Evolutionary conservation across 2,113 vertebrate genomes (phyloP).

Genomic region (Tragelaphus strepsiceros): DNA sequence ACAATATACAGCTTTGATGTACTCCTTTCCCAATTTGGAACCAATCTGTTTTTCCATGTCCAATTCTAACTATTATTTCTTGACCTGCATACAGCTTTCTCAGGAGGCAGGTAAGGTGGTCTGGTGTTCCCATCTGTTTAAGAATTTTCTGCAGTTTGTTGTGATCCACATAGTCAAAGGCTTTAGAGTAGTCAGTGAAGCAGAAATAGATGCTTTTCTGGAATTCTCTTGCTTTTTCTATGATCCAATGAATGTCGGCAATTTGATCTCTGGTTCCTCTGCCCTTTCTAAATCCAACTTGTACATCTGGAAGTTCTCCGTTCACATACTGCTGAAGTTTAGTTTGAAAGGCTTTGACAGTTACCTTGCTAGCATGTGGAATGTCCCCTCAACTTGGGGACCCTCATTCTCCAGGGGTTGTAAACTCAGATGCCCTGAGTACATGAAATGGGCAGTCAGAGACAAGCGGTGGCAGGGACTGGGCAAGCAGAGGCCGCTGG

Average conservation of each 20-base stretch:
- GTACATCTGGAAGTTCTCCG: background rate
- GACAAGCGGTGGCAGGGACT: background rate
- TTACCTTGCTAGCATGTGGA: background rate
- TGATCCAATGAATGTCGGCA: background rate
- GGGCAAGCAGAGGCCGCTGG: background rate
- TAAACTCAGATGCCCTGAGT: background rate
- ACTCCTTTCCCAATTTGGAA: background rate
- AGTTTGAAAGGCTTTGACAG: background rate
- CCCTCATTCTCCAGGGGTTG: background rate
- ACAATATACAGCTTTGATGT: background rate
- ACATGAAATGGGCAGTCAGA: background rate
- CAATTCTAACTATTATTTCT: background rate
- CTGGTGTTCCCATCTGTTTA: background rate
- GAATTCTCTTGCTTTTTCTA: background rate
- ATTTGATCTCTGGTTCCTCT: background rate
- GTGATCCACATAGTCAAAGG: background rate
- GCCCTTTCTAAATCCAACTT: background rate
- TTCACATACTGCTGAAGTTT: background rate
- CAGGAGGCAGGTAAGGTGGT: background rate
- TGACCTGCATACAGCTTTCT: background rate
- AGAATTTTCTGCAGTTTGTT: background rate
- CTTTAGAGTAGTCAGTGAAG: background rate
- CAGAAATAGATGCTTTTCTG: background rate
- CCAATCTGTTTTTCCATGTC: background rate
- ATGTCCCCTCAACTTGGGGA: background rate